These are phyloP conservation scores for Liopterus haemorrhoidalis DNA, from an alignment of 2,888 invertebrate species.

Conservation along the genomic window DNA sequence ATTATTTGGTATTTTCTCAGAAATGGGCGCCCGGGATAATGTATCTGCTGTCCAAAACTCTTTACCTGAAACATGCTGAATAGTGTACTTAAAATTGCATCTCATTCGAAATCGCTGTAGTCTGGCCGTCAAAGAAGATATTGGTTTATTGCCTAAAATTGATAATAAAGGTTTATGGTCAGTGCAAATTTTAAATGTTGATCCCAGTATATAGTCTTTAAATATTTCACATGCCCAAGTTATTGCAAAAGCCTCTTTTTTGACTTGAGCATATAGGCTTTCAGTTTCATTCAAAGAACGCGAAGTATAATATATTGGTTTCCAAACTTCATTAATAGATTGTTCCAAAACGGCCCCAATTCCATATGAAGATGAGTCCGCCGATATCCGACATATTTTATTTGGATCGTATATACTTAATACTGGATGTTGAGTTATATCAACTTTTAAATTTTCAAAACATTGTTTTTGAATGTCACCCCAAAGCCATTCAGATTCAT, in stretches of 20 bases:
- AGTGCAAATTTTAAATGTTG: constrained; percentile 36
- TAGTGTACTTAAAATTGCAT: constrained; percentile 34
- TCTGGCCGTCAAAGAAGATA: constrained; percentile 38
- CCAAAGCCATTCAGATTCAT: constrained; percentile 17
- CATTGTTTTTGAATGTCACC: neutral
- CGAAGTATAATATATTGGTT: constrained; percentile 39
- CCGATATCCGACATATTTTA: constrained; percentile 18
- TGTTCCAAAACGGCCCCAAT: constrained; percentile 35
- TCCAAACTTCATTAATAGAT: constrained; percentile 25
- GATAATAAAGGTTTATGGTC: constrained; percentile 41
- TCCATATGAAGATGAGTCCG: constrained; percentile 37
- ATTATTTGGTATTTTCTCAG: no score
- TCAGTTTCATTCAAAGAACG: constrained; percentile 36
- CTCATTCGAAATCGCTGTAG: constrained; percentile 39
- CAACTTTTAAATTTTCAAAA: constrained; percentile 1
- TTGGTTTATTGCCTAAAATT: constrained; percentile 37
- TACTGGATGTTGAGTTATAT: no score
- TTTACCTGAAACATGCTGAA: constrained; percentile 37
- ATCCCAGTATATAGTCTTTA: constrained; percentile 36
- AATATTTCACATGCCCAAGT: constrained; percentile 38
- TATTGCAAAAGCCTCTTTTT: constrained; percentile 32
- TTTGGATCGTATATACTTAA: constrained; percentile 22
- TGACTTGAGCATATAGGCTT: constrained; percentile 36
- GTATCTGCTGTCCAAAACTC: constrained; percentile 35
- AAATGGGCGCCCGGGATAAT: no score